Evolutionary conservation across 2,113 vertebrate species (phyloP), one percentile per base, ranked within the genome.

Genomic region (Alosa alosa): DNA sequence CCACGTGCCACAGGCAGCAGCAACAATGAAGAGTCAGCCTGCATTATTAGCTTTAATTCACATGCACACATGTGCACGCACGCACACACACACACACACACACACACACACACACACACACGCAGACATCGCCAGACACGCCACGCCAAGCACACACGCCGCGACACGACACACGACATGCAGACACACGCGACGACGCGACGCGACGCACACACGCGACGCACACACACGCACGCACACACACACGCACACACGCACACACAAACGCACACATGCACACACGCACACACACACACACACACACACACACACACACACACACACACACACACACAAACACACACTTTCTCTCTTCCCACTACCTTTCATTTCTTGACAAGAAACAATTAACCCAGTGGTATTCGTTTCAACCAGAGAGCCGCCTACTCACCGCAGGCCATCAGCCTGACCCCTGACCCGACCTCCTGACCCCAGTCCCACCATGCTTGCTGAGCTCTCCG

Each of bases 391-490:
- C 68, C 68, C 68, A 75, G 68, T 7, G 31, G 68, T 75, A 31
- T 75, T 31, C 68, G 25, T 75, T 75, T 75, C 68, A 31, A 36
- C 8, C 68, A 39, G 13, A 75, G 68, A 36, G 31, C 68, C 13
- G 68, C 68, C 68, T 31, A 75, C 31, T 75, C n/a, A 75, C n/a
- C 68, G 11, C 68, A 75, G 68, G 68, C 68, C 68, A 75, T 75
- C 68, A 31, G 25, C 31, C n/a, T 10, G 68, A 75, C 68, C 68
- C 31, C 36, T 75, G 3, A 31, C 11, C 68, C 3, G 68, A 75
- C 68, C 68, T 15, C 68, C 0, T 39, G 68, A 75, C 68, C 68
- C 68, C 68, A 36, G 31, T 31, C 31, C 25, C 31, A 25, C 8
- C 68, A 55, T 55, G 52, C 52, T 18, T 55, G 52, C 52, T 55